Percentiles rank a stretch among this genome's conserved stretches.
Evolutionary conservation across 2,797 vertebrate genomes (phyloP).

Genomic region (Cephalopachus bancanus): DNA sequence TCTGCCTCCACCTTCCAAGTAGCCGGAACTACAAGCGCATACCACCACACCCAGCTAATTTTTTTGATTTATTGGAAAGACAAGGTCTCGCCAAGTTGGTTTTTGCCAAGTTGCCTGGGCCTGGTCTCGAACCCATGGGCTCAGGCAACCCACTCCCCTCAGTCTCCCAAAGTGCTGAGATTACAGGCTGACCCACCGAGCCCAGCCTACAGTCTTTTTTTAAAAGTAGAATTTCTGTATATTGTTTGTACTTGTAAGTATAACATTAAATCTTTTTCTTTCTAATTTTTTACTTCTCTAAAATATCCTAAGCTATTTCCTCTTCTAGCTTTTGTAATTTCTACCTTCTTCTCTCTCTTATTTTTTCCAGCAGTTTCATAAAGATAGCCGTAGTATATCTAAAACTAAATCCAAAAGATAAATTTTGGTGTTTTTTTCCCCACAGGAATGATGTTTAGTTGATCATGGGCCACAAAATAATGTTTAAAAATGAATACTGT

Average conservation of each 20-base stretch:
- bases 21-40: no score
- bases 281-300: constrained; percentile 53
- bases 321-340: constrained; percentile 1
- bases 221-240: constrained; percentile 28
- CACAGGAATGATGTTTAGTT: constrained; percentile 66
- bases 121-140: no score
- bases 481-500: constrained; percentile 75
- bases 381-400: neutral
- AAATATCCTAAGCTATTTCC: constrained; percentile 45
- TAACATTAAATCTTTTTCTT: constrained; percentile 1
- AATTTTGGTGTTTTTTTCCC: constrained; percentile 55
- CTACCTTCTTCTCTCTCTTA: constrained; percentile 9
- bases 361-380: constrained; percentile 57
- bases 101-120: no score
- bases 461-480: constrained; percentile 67
- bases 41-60: no score
- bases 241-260: neutral
- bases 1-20: no score
- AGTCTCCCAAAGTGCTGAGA: no score
- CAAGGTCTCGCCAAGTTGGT: no score
- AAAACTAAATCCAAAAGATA: constrained; percentile 36
- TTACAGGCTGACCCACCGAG: no score
- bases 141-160: no score
- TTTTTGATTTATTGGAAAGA: no score
- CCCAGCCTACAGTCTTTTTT: neutral